Conservation (phyloP, 2,113 vertebrate genomes). For the Loxodonta africana region DNA sequence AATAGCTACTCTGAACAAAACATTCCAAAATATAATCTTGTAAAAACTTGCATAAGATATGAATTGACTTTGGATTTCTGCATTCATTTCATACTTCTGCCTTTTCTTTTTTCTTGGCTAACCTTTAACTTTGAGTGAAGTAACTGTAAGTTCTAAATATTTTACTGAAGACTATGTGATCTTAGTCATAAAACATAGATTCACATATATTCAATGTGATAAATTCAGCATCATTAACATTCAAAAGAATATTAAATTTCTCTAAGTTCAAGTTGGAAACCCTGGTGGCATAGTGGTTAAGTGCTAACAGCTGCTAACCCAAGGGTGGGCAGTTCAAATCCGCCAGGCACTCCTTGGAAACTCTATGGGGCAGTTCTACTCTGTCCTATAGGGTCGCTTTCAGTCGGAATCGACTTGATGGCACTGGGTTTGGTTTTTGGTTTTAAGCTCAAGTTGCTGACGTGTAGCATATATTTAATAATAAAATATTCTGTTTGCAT, state of each 20-base stretch:
- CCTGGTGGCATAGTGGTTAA: too few relatives aligned
- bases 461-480: conserved; percentile 41
- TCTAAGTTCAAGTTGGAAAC: background rate
- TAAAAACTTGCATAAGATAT: conserved; percentile 52
- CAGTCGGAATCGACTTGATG: too few relatives aligned
- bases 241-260: conserved; percentile 53
- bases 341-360: too few relatives aligned
- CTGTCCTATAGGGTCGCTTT: too few relatives aligned
- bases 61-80: conserved; percentile 46
- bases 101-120: conserved; percentile 17
- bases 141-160: conserved; percentile 20
- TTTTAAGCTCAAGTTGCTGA: background rate
- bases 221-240: conserved; percentile 17
- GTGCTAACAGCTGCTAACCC: too few relatives aligned
- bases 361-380: too few relatives aligned
- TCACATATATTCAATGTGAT: conserved; percentile 9
- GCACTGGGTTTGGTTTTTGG: too few relatives aligned
- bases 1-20: conserved; percentile 4
- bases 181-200: conserved; percentile 58
- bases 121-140: conserved; percentile 62
- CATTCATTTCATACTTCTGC: conserved; percentile 3
- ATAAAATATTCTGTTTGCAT: conserved; percentile 42
- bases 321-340: too few relatives aligned
- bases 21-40: conserved; percentile 12
- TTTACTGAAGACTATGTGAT: conserved; percentile 44